phyloP scores from a whole-genome alignment of 2,888 invertebrate genomes.

The Drosophila barbarae region DNA sequence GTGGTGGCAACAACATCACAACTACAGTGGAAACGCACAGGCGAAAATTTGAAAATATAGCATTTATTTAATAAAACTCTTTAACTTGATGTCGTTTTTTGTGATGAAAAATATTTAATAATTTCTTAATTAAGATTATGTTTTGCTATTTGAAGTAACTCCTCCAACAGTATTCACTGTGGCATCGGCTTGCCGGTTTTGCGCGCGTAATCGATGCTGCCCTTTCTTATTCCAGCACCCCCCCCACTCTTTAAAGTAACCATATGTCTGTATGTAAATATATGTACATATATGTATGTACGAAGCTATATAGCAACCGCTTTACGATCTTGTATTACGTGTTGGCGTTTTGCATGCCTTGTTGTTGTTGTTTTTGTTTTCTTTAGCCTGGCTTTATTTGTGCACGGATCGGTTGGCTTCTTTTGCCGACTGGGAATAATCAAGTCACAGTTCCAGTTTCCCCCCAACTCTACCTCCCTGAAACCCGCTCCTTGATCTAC shows the following conservation, averaged over 20 bases:
- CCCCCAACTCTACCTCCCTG: not conserved
- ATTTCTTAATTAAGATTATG: not conserved
- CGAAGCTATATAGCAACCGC: constrained; percentile 5
- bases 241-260: not conserved
- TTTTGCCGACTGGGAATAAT: constrained; percentile 63
- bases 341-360: constrained; percentile 54
- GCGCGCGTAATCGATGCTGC: constrained; percentile 58
- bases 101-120: not conserved
- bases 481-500: not conserved
- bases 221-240: not conserved
- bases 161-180: not conserved
- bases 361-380: constrained; percentile 13
- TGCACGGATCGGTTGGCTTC: constrained; percentile 50
- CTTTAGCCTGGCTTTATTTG: constrained; percentile 60
- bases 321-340: constrained; percentile 63
- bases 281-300: not conserved
- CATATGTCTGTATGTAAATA: not conserved
- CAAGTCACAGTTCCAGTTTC: constrained; percentile 58
- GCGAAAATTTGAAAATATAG: not conserved
- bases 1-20: constrained; percentile 53
- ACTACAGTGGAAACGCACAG: constrained; percentile 21
- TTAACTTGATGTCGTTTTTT: not conserved
- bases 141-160: not conserved
- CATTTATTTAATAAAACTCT: not conserved
- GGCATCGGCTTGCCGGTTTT: constrained; percentile 51